Evolutionary conservation across 2,888 invertebrate genomes (phyloP).

Genomic region (Andricus curvator): DNA sequence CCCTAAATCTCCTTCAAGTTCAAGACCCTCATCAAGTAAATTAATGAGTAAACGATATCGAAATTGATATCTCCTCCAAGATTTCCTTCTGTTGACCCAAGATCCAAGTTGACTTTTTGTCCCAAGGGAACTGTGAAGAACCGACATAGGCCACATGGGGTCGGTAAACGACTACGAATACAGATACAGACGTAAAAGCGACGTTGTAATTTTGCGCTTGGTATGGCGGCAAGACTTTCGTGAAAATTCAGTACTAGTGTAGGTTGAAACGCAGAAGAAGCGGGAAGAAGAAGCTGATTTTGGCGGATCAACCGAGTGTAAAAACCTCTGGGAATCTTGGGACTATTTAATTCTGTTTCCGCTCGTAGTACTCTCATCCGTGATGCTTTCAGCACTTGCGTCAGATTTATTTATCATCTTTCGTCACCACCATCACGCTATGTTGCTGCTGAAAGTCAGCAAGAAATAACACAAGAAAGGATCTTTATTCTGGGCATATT

Average conservation of each 20-base stretch:
- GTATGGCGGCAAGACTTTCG: conserved; percentile 8
- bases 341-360: conserved; percentile 34
- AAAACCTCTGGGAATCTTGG: conserved; percentile 30
- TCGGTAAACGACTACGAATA: conserved; percentile 24
- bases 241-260: neutral
- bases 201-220: conserved; percentile 23
- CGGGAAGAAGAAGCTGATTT: conserved; percentile 15
- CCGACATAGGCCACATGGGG: conserved; percentile 15
- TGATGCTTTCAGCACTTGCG: conserved; percentile 19
- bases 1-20: neutral
- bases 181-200: conserved; percentile 13
- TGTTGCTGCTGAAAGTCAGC: neutral
- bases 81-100: neutral
- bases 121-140: neutral
- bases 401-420: conserved; percentile 36
- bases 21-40: neutral
- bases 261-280: neutral
- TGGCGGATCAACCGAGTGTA: conserved; percentile 33
- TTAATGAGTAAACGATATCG: neutral
- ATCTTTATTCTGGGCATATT: neutral
- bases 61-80: neutral
- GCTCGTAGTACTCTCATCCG: conserved; percentile 23
- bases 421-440: conserved; percentile 2
- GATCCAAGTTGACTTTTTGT: neutral
- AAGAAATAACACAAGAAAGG: neutral